phyloP scores from a whole-genome alignment of 2,888 invertebrate genomes.

The Desoria tigrina region DNA sequence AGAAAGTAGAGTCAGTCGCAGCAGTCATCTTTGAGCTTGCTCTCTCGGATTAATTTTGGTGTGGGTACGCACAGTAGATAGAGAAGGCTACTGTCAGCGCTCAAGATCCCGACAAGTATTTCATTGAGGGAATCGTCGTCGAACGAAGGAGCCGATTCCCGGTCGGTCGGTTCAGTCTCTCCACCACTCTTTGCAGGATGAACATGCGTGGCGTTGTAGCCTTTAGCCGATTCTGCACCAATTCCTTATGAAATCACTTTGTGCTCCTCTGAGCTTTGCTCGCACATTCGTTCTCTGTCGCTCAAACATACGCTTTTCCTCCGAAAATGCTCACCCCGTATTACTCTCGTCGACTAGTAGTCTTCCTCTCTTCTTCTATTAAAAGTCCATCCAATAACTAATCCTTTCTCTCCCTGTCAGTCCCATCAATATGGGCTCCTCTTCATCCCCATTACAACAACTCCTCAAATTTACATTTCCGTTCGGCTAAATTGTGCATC shows the following conservation, averaged over 20 bases:
- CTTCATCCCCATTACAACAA: not conserved
- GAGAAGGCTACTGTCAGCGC: not conserved
- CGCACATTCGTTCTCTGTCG: constrained; percentile 52
- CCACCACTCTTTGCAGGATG: constrained; percentile 20
- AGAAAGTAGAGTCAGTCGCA: constrained; percentile 6
- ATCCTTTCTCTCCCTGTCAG: constrained; percentile 2
- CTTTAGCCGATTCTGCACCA: constrained; percentile 18
- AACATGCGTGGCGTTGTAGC: constrained; percentile 48
- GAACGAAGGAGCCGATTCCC: constrained; percentile 38
- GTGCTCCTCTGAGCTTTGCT: constrained; percentile 51
- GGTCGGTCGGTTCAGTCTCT: constrained; percentile 22
- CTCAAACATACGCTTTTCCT: constrained; percentile 51
- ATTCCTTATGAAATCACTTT: constrained; percentile 23
- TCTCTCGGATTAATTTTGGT: constrained; percentile 39
- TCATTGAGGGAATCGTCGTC: constrained; percentile 47
- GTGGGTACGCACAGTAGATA: constrained; percentile 33
- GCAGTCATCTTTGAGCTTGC: constrained; percentile 34
- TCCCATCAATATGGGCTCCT: constrained; percentile 1
- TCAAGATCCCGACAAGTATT: constrained; percentile 25
- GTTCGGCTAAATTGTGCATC: no score
- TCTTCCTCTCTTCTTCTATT: not conserved
- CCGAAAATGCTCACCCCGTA: constrained; percentile 17
- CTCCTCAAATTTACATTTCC: not conserved
- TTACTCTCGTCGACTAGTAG: constrained; percentile 11
- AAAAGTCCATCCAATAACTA: constrained; percentile 3